These are phyloP conservation scores for Enteromius argenteus DNA, from an alignment of 2,797 vertebrate species.

Conservation along the genomic window DNA sequence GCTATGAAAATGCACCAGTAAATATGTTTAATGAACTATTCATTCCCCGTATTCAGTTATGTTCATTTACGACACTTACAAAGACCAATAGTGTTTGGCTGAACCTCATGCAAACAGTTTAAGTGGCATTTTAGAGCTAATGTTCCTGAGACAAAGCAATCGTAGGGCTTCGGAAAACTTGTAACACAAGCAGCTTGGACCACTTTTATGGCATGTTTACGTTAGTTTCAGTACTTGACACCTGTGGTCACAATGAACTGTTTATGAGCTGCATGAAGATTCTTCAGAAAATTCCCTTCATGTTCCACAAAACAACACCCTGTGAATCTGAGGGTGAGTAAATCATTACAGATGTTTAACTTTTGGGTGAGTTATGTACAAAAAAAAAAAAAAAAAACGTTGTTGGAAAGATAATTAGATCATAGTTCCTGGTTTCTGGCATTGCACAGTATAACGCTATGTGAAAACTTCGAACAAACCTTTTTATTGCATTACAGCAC, in stretches of 20 bases:
- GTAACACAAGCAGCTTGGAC: background rate
- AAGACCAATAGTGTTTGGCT: background rate
- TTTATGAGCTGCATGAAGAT: background rate
- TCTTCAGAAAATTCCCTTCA: background rate
- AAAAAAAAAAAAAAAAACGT: background rate
- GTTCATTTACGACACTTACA: background rate
- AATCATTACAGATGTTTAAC: background rate
- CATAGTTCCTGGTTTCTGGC: background rate
- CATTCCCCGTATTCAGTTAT: background rate
- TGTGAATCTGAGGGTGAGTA: background rate
- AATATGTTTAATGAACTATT: background rate
- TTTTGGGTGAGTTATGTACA: background rate
- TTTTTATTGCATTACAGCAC: conserved; percentile 13
- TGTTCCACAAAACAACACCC: background rate
- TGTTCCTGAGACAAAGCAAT: background rate
- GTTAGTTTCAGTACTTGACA: background rate
- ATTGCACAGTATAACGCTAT: background rate
- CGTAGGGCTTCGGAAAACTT: background rate
- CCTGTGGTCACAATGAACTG: background rate
- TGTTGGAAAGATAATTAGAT: background rate
- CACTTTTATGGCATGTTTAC: background rate
- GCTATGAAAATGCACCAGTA: background rate
- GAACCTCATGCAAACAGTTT: background rate
- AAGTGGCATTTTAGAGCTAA: background rate
- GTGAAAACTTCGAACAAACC: background rate